Evolutionary conservation across 2,797 vertebrate genomes (phyloP).

Genomic region (Garrulus glandarius): DNA sequence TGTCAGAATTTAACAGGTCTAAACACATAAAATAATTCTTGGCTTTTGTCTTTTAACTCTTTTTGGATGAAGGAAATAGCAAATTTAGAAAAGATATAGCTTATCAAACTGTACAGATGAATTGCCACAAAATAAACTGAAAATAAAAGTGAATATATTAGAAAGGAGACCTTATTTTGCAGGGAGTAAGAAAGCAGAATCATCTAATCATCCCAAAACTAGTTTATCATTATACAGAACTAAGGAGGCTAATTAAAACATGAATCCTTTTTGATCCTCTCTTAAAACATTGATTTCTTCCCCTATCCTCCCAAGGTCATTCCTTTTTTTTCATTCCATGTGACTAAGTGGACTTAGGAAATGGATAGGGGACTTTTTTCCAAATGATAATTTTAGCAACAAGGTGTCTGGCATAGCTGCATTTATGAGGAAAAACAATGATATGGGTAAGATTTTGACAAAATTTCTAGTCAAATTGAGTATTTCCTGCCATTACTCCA

Average conservation of each 20-base stretch:
- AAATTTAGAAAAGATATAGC: neutral
- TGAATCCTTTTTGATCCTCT: neutral
- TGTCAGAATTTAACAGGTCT: neutral
- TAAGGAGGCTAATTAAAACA: neutral
- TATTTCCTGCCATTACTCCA: neutral
- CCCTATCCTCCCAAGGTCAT: neutral
- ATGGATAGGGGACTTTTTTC: neutral
- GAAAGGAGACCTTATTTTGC: neutral
- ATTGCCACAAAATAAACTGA: neutral
- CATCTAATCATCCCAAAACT: neutral
- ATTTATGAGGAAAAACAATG: neutral
- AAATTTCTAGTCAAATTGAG: neutral
- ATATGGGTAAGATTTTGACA: neutral
- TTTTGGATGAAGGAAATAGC: neutral
- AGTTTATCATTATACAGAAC: neutral
- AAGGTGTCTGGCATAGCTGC: neutral
- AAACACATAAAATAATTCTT: neutral
- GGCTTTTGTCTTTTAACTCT: neutral
- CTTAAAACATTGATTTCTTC: neutral
- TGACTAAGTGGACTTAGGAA: neutral
- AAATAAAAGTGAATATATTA: neutral
- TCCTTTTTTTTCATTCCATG: neutral
- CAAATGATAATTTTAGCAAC: neutral
- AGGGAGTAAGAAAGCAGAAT: neutral
- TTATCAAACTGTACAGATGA: neutral